Percentiles rank a stretch among this genome's conserved stretches.
These are phyloP conservation scores for Spatula versicolor DNA, from an alignment of 2,797 vertebrate species.

Conservation along the genomic window DNA sequence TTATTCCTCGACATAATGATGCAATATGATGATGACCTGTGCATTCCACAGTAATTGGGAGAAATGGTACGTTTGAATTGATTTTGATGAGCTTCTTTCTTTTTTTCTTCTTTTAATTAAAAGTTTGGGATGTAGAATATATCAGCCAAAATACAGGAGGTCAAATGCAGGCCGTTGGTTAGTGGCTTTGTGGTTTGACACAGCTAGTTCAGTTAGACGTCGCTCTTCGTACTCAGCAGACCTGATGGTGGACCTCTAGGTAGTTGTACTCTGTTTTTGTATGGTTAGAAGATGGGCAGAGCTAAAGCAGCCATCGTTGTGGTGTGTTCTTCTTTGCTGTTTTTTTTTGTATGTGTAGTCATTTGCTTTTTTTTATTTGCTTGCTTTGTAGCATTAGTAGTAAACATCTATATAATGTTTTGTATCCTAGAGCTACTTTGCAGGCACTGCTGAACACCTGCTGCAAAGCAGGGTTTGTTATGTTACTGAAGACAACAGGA, in stretches of 20 bases:
- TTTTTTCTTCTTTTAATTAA: slow-evolving; percentile 61
- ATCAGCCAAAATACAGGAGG: neutral
- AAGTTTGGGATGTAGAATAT: slow-evolving; percentile 28
- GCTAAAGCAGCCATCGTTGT: neutral
- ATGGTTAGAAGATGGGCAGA: neutral
- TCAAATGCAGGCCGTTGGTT: neutral
- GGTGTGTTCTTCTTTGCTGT: too few relatives aligned
- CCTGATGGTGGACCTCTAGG: neutral
- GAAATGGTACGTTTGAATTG: slow-evolving; percentile 52
- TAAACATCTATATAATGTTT: neutral
- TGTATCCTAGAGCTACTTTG: neutral
- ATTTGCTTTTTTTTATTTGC: neutral
- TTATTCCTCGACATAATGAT: slow-evolving; percentile 66
- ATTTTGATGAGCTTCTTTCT: slow-evolving; percentile 38
- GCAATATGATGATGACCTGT: slow-evolving; percentile 55
- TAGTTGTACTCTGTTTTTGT: neutral
- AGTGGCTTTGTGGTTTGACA: neutral
- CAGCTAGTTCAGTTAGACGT: neutral
- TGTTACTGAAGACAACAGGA: neutral
- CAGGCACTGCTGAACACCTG: neutral
- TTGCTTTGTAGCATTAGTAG: neutral
- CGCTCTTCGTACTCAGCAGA: neutral
- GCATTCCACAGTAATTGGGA: slow-evolving; percentile 59
- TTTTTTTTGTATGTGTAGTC: too few relatives aligned
- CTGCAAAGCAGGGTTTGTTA: neutral